phyloP scores from a whole-genome alignment of 2,888 invertebrate genomes.

The Drosophila melanosoma region DNA sequence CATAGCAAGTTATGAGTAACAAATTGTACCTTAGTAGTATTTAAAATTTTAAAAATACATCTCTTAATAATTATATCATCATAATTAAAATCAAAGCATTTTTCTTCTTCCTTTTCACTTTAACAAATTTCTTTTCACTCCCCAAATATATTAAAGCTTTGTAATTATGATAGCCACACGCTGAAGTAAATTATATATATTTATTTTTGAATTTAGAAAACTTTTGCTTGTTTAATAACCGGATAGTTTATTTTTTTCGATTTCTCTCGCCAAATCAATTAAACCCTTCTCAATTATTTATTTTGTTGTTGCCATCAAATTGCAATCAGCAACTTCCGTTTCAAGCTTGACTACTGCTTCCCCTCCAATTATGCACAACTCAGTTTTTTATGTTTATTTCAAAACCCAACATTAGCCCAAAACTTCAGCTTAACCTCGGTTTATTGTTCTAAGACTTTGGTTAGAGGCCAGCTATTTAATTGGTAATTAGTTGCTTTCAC shows the following conservation, averaged over 20 bases:
- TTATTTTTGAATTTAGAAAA: background rate
- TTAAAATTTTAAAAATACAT: no score
- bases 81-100: background rate
- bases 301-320: constrained; percentile 49
- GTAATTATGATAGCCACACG: constrained; percentile 29
- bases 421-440: constrained; percentile 31
- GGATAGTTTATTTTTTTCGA: constrained; percentile 27
- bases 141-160: background rate
- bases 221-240: constrained; percentile 20
- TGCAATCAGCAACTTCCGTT: constrained; percentile 53
- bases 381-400: constrained; percentile 13
- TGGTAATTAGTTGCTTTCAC: constrained; percentile 42
- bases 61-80: background rate
- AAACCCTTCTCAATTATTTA: constrained; percentile 52
- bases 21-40: no score
- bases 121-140: background rate
- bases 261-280: constrained; percentile 52
- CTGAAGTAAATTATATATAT: constrained; percentile 9
- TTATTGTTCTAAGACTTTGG: constrained; percentile 30
- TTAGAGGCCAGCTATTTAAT: constrained; percentile 17
- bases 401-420: constrained; percentile 49
- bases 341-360: constrained; percentile 2
- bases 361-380: constrained; percentile 52
- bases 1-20: no score
- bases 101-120: background rate